Conservation (phyloP, 1,140 invertebrate species). For the Bilobella aurantiaca region DNA sequence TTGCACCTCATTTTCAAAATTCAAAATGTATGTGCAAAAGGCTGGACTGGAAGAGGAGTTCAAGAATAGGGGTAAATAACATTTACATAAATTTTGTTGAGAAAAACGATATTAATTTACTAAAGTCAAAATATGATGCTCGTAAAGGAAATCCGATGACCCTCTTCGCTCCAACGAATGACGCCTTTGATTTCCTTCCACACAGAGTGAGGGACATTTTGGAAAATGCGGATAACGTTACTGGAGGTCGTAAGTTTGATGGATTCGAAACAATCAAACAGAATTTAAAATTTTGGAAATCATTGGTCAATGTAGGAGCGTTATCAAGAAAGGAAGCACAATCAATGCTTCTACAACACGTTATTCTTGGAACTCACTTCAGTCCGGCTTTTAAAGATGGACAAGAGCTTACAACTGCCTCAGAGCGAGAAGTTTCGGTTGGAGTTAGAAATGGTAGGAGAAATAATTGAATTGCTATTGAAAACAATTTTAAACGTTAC, state of each 20-base stretch:
- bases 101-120: background rate
- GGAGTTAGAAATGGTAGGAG: constrained; percentile 33
- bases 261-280: too few species aligned
- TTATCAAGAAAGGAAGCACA: constrained; percentile 24
- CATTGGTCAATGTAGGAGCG: constrained; percentile 11
- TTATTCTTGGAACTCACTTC: constrained; percentile 34
- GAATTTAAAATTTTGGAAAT: background rate
- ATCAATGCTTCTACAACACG: constrained; percentile 30
- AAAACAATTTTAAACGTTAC: background rate
- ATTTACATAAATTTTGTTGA: too few species aligned
- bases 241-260: constrained; percentile 23
- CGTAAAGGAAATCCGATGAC: constrained; percentile 33
- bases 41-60: constrained; percentile 34
- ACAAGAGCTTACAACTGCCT: constrained; percentile 33
- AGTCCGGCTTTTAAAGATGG: constrained; percentile 34
- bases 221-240: constrained; percentile 21
- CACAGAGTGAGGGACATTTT: constrained; percentile 24
- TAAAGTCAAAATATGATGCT: background rate
- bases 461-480: constrained; percentile 4
- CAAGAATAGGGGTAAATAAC: constrained; percentile 29
- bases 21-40: constrained; percentile 25
- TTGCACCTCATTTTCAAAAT: constrained; percentile 33
- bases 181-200: constrained; percentile 32
- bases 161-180: constrained; percentile 35
- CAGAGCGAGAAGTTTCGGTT: constrained; percentile 33